phyloP scores from a whole-genome alignment of 2,797 vertebrate species.

The Tachyglossus aculeatus region DNA sequence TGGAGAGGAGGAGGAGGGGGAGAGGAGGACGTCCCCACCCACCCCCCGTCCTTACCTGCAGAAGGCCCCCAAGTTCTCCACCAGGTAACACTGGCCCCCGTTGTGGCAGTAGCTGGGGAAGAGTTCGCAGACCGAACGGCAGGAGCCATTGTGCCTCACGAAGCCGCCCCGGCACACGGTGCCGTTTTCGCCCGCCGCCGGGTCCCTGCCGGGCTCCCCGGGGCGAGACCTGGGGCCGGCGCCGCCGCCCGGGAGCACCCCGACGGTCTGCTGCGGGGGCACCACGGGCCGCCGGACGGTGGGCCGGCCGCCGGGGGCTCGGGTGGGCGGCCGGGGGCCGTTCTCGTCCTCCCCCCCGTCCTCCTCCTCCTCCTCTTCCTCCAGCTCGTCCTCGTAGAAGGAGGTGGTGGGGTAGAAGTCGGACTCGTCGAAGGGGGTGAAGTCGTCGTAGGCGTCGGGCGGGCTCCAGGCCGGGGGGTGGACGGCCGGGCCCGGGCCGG shows the following conservation, averaged over 20 bases:
- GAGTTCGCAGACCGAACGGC: slow-evolving; percentile 88
- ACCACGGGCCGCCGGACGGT: slow-evolving; percentile 45
- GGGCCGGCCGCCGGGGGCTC: slow-evolving; percentile 61
- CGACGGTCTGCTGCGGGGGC: slow-evolving; percentile 53
- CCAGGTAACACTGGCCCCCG: slow-evolving; percentile 94
- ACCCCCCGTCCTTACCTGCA: slow-evolving; percentile 84
- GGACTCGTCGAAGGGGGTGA: slow-evolving; percentile 86
- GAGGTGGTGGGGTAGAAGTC: slow-evolving; percentile 85
- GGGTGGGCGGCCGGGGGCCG: slow-evolving; percentile 64
- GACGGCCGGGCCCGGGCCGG: slow-evolving; percentile 47
- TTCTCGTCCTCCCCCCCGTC: slow-evolving; percentile 77
- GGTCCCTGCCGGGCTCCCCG: slow-evolving; percentile 45
- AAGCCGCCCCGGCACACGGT: slow-evolving; percentile 84
- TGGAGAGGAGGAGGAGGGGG: no score
- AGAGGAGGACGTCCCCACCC: no score
- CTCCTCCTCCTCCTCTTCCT: slow-evolving; percentile 80
- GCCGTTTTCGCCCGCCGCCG: slow-evolving; percentile 66
- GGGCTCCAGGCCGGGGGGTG: slow-evolving; percentile 85
- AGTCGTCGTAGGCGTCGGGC: slow-evolving; percentile 86
- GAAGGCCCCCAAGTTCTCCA: slow-evolving; percentile 89
- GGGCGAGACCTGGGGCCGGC: slow-evolving; percentile 55
- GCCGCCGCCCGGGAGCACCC: slow-evolving; percentile 41
- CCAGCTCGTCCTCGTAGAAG: slow-evolving; percentile 80
- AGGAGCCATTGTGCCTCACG: slow-evolving; percentile 84
- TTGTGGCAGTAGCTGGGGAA: slow-evolving; percentile 94